These are phyloP conservation scores for Ceratothoa steindachneri DNA, from an alignment of 2,888 invertebrate species.

Conservation along the genomic window DNA sequence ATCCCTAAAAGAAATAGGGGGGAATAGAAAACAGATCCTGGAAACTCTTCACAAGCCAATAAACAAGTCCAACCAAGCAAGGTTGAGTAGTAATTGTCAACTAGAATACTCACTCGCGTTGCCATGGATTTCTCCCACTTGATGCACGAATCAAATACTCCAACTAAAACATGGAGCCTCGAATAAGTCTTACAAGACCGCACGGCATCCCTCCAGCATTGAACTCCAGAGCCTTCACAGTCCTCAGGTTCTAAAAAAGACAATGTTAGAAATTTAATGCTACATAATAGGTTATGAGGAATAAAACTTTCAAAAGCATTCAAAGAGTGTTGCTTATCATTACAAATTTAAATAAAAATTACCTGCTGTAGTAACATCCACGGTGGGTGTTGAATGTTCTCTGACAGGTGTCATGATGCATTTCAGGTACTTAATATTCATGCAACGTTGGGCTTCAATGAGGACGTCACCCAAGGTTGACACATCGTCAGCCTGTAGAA, in stretches of 20 bases:
- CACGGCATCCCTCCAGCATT: conserved; percentile 52
- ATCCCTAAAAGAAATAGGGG: no score
- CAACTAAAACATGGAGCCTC: conserved; percentile 53
- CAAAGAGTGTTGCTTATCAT: no score
- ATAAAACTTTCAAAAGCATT: no score
- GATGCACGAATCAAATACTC: conserved; percentile 54
- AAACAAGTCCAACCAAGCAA: no score
- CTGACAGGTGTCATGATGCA: conserved; percentile 41
- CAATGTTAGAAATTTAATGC: neutral
- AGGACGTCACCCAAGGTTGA: conserved; percentile 50
- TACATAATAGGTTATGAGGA: no score
- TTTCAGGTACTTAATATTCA: conserved; percentile 48
- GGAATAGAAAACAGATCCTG: no score
- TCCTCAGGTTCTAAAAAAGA: conserved; percentile 34
- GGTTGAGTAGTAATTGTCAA: no score
- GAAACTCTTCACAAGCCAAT: no score
- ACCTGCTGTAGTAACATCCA: neutral
- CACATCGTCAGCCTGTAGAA: conserved; percentile 50
- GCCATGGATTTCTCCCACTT: conserved; percentile 55
- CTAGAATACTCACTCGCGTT: conserved; percentile 52
- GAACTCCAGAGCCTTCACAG: conserved; percentile 25
- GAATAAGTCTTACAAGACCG: conserved; percentile 51
- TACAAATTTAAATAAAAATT: no score
- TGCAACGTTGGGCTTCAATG: conserved; percentile 43
- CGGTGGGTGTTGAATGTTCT: neutral